Percentiles rank a stretch among this genome's conserved stretches.
These are phyloP conservation scores for Perognathus longimembris DNA, from an alignment of 2,113 vertebrate genomes.

Conservation along the genomic window DNA sequence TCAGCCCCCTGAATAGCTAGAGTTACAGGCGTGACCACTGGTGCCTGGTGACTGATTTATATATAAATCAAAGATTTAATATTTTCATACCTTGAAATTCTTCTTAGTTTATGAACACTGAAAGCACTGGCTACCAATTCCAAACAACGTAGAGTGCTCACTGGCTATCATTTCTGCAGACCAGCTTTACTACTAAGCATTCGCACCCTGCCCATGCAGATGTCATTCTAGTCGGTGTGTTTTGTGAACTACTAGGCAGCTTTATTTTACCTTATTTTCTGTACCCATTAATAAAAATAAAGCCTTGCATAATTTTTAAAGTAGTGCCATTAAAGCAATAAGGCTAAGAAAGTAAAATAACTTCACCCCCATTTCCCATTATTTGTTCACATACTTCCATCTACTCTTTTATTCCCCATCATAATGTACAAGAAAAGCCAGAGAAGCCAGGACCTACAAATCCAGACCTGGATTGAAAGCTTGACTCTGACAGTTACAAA, in stretches of 20 bases:
- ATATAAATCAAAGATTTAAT: neutral
- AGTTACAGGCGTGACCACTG: no score
- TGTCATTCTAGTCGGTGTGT: neutral
- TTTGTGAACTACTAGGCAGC: neutral
- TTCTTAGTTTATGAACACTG: neutral
- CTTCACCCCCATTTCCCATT: neutral
- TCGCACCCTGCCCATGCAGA: neutral
- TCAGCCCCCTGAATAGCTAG: no score
- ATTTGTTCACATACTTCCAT: slow-evolving; percentile 13
- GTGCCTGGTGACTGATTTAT: no score
- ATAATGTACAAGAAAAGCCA: no score
- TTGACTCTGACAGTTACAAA: neutral
- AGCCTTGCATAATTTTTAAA: neutral
- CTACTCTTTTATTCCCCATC: no score
- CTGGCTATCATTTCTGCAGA: neutral
- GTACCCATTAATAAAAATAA: slow-evolving; percentile 56
- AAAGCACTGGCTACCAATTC: neutral
- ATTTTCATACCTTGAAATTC: slow-evolving; percentile 15
- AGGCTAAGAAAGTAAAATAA: slow-evolving; percentile 25
- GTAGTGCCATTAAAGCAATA: neutral
- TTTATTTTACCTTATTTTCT: neutral
- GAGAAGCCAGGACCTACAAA: neutral
- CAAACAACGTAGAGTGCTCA: no score
- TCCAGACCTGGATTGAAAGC: neutral
- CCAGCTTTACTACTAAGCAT: neutral